phyloP scores from a whole-genome alignment of 2,113 vertebrate genomes.

The Corythornis madagascariensis region DNA sequence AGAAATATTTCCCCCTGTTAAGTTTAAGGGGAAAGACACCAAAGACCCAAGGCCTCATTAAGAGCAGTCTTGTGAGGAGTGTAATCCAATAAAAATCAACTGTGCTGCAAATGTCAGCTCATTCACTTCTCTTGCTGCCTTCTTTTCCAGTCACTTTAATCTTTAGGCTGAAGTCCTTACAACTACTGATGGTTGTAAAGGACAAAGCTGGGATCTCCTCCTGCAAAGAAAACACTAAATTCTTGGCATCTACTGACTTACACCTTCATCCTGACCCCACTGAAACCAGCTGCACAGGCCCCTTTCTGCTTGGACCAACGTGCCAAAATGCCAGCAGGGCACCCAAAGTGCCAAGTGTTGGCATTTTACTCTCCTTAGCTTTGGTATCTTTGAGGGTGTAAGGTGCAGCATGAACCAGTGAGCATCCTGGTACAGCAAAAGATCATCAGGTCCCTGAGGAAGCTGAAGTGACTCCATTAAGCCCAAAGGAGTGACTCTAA shows the following conservation, averaged over 20 bases:
- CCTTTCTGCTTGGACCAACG: neutral
- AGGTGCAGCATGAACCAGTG: neutral
- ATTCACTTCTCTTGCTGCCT: neutral
- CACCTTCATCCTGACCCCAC: neutral
- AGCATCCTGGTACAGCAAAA: neutral
- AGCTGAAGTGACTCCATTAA: neutral
- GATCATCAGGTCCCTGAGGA: neutral
- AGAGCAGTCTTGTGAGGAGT: neutral
- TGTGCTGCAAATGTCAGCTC: neutral
- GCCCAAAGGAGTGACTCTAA: neutral
- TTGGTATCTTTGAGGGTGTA: neutral
- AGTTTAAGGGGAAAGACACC: neutral
- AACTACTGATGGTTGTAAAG: neutral
- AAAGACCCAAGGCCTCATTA: constrained; percentile 11
- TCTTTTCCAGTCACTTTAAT: neutral
- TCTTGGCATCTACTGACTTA: neutral
- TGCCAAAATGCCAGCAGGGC: neutral
- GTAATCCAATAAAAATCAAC: constrained; percentile 38
- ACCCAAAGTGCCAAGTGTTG: fast-evolving
- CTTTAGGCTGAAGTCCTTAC: neutral
- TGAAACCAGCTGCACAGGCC: neutral
- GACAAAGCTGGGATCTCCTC: neutral
- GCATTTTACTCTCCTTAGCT: neutral
- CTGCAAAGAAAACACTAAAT: neutral
- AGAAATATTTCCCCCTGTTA: constrained; percentile 1